Evolutionary conservation across 2,113 vertebrate genomes (phyloP).

Genomic region (Eonycteris spelaea): DNA sequence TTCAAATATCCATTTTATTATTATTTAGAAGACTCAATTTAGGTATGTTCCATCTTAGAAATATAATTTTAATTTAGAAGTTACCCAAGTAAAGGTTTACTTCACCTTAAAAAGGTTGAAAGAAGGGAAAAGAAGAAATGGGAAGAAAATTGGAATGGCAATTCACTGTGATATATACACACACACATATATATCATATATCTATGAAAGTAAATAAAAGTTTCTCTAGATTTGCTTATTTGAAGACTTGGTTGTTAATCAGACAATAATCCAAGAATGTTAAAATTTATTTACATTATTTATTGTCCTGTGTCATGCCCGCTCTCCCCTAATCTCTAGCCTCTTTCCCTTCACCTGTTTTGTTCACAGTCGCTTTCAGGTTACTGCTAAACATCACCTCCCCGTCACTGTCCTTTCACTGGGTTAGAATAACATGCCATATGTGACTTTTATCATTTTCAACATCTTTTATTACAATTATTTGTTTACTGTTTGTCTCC

Average conservation of each 20-base stretch:
- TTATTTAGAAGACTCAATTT: background rate
- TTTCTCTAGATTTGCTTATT: conserved; percentile 60
- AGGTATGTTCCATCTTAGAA: background rate
- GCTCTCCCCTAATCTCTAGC: background rate
- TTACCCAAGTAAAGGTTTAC: background rate
- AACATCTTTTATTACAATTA: background rate
- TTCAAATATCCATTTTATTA: background rate
- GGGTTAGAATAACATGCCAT: background rate
- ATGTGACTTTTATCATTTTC: background rate
- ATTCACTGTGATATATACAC: background rate
- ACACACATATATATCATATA: conserved; percentile 16
- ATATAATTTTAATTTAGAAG: conserved; percentile 38
- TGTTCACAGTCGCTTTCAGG: background rate
- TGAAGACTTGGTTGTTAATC: conserved; percentile 47
- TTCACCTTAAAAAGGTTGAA: background rate
- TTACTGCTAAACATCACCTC: background rate
- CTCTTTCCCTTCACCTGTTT: background rate
- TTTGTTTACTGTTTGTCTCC: background rate
- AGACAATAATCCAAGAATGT: conserved; percentile 31
- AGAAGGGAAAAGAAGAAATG: background rate
- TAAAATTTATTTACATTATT: conserved; percentile 18
- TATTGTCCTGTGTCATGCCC: background rate
- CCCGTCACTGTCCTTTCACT: background rate
- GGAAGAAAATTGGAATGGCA: background rate
- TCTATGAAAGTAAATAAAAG: conserved; percentile 58